These are phyloP conservation scores for Orchestes rusci DNA, from an alignment of 2,888 invertebrate species.

Conservation along the genomic window DNA sequence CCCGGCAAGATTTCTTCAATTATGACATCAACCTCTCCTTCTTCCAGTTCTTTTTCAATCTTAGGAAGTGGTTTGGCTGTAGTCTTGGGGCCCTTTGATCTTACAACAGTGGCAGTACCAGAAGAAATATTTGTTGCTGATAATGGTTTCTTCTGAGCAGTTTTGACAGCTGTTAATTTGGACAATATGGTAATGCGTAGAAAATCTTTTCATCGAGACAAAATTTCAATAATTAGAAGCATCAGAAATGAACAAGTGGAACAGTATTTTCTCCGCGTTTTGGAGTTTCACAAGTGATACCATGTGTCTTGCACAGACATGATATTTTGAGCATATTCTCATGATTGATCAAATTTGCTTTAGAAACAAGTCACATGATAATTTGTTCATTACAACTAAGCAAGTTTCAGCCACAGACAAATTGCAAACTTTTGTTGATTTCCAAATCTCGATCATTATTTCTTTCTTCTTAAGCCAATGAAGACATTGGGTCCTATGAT, in stretches of 20 bases:
- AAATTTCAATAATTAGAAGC: no score
- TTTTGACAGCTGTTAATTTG: background rate
- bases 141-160: constrained; percentile 29
- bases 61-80: constrained; percentile 25
- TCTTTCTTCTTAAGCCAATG: no score
- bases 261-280: no score
- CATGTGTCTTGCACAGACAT: no score
- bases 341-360: no score
- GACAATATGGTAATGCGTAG: constrained; percentile 9
- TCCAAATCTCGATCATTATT: no score
- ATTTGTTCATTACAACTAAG: no score
- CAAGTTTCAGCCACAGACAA: background rate
- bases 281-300: no score
- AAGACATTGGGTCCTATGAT: no score
- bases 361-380: no score
- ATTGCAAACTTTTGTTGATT: background rate
- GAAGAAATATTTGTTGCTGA: constrained; percentile 32
- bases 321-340: no score
- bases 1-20: constrained; percentile 59
- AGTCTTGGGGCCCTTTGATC: constrained; percentile 30
- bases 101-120: constrained; percentile 30
- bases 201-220: no score
- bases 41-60: constrained; percentile 60
- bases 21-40: constrained; percentile 71
- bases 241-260: constrained; percentile 11